Evolutionary conservation across 2,113 vertebrate genomes (phyloP), one percentile per base, ranked within the genome.

Genomic region (Catagonus wagneri): DNA sequence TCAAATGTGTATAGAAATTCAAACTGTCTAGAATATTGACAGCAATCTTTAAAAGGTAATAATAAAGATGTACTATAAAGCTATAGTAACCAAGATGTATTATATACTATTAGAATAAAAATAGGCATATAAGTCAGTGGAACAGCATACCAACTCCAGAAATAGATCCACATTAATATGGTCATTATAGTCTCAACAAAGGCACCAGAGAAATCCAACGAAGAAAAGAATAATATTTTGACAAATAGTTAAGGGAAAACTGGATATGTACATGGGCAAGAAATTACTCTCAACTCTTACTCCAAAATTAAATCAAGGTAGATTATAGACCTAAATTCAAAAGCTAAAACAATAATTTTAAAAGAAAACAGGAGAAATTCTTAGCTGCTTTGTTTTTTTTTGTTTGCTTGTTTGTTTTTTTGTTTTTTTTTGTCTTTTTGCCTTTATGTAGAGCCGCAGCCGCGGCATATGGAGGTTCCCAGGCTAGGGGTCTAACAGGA

Each of bases 171-270:
- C 44, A 88, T 34, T 56, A 63, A 50, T 6, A 81, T 25, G 34
- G 56, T 27, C 92, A 74, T 60, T 66, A 69, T 74, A 92, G 60
- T 94, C 84, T 79, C 50, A 89, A 92, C 69, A 94, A 88, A 83
- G 66, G n/a, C n/a, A 84, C 56, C 56, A 72, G 65, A 71, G 17
- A 11, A 58, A 63, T 72, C 39, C 56, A 58, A 10, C 34, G 54
- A 44, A 66, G 66, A 72, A 54, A 50, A 16, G 23, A 81, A 72
- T 17, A 11, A 2, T 68, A 58, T 68, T 81, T 87, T 56, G 85
- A 75, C 83, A 87, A 44, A 81, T 76, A 69, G 39, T 87, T 34
- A 22, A 54, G 12, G 27, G 32, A 63, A 74, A 44, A 63, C 58
- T 90, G 15, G 50, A 86, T 74, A 74, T 52, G 3, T 36, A 60